Evolutionary conservation across 2,888 invertebrate genomes (phyloP), one percentile per base, ranked within the genome.

Genomic region (Chalcis sispes): DNA sequence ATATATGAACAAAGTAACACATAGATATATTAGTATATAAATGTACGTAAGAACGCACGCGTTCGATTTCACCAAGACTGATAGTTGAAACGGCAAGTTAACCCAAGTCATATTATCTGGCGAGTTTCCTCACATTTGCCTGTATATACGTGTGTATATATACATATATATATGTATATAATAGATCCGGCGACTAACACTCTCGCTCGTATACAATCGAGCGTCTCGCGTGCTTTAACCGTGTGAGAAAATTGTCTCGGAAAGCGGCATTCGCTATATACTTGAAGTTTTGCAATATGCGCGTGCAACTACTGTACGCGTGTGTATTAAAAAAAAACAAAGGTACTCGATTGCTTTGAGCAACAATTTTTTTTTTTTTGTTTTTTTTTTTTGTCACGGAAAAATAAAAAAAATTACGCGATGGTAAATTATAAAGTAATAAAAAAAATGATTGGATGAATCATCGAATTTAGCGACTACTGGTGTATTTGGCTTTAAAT

Each of bases 241-340:
- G 62, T 62, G 74, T 54, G 62, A 69, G 74, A 74, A 74, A 74
- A 69, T 74, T 54, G 50, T 56, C 36, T 67, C 61, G 48, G 67
- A 54, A 74, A 62, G 61, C 67, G 74, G 13, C 15, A 61, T 59
- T 54, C 46, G 61, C 2, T 13, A 32, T 52, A 42, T 50, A 18
- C 25, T 8, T 20, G 29, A 7, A 7, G 20, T 56, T 62, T 46
- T 62, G 59, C 50, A 59, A 70, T 29, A 58, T 8, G 27, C 29
- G 27, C 29, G 20, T 23, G 46, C 40, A 18, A 54, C 42, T 1
- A 13, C 13, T 42, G 29, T 20, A 29, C 15, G 46, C 54, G 32
- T 32, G 15, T 13, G 42, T 42, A 42, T 2, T 42, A 13, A 15
- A 2, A 8, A 13, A 13, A 13, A 7, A 50, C 13, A 25, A 0